Conservation (phyloP, 2,797 vertebrate genomes). For the Parauchenoglanis punctatus region DNA sequence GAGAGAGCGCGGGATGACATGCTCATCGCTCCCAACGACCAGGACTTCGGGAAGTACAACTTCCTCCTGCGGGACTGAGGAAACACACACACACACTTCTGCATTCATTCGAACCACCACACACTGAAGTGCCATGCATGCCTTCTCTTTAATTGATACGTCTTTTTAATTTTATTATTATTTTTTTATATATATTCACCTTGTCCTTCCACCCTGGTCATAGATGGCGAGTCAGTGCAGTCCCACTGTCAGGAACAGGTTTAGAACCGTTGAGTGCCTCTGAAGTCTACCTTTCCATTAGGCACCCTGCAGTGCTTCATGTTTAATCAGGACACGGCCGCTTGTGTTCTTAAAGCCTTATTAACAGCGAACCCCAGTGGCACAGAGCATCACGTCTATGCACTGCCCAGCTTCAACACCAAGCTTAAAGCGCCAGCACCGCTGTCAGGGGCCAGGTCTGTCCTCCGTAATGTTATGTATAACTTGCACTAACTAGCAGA, state of each 20-base stretch:
- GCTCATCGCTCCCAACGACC: slow-evolving; percentile 86
- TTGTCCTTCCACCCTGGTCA: background rate
- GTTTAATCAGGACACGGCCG: background rate
- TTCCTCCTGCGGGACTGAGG: slow-evolving; percentile 85
- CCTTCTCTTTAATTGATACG: background rate
- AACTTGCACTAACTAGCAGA: background rate
- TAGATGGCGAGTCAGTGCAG: background rate
- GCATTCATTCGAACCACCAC: background rate
- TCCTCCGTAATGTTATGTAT: too few species aligned
- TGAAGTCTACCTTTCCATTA: background rate
- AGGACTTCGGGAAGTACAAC: slow-evolving; percentile 94
- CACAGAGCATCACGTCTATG: background rate
- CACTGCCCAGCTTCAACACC: background rate
- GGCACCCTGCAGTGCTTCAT: background rate
- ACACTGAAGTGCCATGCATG: slow-evolving; percentile 9
- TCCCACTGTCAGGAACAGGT: background rate
- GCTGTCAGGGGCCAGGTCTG: background rate
- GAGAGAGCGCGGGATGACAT: slow-evolving; percentile 89
- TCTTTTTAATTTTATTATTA: background rate
- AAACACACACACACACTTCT: slow-evolving; percentile 5
- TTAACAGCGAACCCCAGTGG: background rate
- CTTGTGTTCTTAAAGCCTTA: background rate
- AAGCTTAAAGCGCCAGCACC: background rate
- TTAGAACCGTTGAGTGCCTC: background rate
- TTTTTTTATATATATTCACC: background rate